Conservation (phyloP, 2,797 vertebrate species). For the Acanthiza pusilla region DNA sequence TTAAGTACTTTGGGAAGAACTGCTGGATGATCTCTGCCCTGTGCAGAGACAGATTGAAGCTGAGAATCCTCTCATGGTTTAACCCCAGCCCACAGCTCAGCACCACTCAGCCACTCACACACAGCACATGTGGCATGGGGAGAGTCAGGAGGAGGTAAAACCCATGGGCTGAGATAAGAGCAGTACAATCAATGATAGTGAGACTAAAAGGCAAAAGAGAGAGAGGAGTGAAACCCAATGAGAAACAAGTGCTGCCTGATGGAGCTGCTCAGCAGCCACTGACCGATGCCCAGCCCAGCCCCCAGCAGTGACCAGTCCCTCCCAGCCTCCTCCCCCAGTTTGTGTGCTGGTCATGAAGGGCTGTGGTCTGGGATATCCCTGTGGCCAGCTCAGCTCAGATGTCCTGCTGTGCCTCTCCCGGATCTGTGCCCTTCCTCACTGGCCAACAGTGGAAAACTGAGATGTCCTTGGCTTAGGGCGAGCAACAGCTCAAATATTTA, state of each 20-base stretch:
- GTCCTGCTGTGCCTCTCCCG: background rate
- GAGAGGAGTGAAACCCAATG: background rate
- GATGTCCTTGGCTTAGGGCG: no score
- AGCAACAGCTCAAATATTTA: background rate
- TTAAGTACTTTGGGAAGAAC: background rate
- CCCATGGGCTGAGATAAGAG: accelerated
- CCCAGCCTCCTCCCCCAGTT: background rate
- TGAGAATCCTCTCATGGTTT: background rate
- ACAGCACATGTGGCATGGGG: background rate
- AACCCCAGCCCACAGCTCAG: background rate
- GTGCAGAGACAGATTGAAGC: background rate
- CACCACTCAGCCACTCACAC: background rate
- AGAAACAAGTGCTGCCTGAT: accelerated
- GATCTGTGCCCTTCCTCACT: background rate
- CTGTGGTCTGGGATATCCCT: no score
- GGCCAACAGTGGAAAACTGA: background rate
- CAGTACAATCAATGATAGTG: no score
- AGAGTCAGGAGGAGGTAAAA: background rate
- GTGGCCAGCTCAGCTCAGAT: background rate
- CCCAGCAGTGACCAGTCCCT: background rate
- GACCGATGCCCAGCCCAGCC: background rate
- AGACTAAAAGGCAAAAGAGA: background rate
- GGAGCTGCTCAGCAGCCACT: background rate
- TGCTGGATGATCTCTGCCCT: background rate
- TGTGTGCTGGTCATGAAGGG: accelerated